Evolutionary conservation across 2,888 invertebrate species (phyloP), one percentile per base, ranked within the genome.

Genomic region (Dryobotodes eremita): DNA sequence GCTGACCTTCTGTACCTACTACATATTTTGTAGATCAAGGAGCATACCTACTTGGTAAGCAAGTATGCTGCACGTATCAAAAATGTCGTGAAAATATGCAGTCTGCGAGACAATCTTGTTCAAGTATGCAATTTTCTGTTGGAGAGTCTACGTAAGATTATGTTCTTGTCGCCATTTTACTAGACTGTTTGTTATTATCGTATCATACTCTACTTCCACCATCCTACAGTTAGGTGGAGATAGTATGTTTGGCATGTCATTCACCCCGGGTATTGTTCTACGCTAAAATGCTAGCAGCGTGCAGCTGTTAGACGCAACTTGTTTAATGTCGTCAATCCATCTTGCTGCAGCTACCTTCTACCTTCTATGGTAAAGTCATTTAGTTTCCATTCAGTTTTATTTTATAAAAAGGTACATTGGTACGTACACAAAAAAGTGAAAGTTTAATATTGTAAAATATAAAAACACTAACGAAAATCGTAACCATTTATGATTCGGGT

Each of bases 61-160:
- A 71, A 71, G 68, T 50, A 71, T 23, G 69, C 46, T 42, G 36
- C 50, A 70, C 42, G n/a, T 68, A 79, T 71, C 66, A 68, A 36
- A 57, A 59, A 71, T 36, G 57, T 71, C 68, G 15, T 59, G 73
- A 1, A 62, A 80, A 66, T 62, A 48, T 74, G 62, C 61, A 69
- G 70, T 84, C n/a, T 70, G n/a, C 46, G 66, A 74, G 66, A 80
- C 70, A 71, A 84, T 80, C 74, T 62, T 36, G 53, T 59, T 59
- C 62, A 53, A 71, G 70, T 80, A 74, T 82, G 81, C 85, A 82
- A 82, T 84, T 69, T 82, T 68, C 61, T 62, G 75, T 83, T n/a
- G 68, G 62, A 85, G 74, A 71, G 62, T 59, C 71, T 64, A 46
- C 46, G 31, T 70, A 59, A 71, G 75, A 80, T 82, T 71, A 80